Evolutionary conservation across 2,888 invertebrate species (phyloP).

Genomic region (Platyscelio sp.): DNA sequence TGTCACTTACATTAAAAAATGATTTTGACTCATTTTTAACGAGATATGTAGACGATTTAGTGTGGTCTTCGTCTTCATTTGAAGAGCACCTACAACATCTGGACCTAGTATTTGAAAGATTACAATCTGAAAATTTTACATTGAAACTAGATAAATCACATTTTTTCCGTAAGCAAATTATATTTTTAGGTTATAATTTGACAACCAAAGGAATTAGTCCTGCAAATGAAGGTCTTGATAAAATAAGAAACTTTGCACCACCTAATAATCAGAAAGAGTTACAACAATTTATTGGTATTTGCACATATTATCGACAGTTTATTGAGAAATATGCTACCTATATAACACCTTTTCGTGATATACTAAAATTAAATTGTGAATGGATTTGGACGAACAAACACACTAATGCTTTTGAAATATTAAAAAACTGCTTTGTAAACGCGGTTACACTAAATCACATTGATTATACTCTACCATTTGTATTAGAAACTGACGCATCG

Average conservation of each 20-base stretch:
- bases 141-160: slow-evolving; percentile 72
- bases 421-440: slow-evolving; percentile 15
- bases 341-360: background rate
- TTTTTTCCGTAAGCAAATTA: slow-evolving; percentile 65
- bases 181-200: slow-evolving; percentile 42
- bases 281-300: background rate
- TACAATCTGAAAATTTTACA: slow-evolving; percentile 68
- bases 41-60: slow-evolving; percentile 44
- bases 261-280: slow-evolving; percentile 33
- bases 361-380: background rate
- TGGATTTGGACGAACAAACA: background rate
- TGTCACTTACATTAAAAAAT: slow-evolving; percentile 72
- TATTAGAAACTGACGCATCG: slow-evolving; percentile 61
- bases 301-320: background rate
- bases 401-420: slow-evolving; percentile 23
- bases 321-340: background rate
- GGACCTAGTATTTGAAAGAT: background rate
- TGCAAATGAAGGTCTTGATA: slow-evolving; percentile 49
- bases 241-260: slow-evolving; percentile 70
- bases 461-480: slow-evolving; percentile 31
- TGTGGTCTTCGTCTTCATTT: slow-evolving; percentile 18
- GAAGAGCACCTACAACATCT: slow-evolving; percentile 5
- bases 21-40: slow-evolving; percentile 55
- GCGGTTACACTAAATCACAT: background rate
- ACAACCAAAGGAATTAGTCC: slow-evolving; percentile 37